Conservation (phyloP, 2,113 vertebrate genomes). For the Spilogale gracilis region DNA sequence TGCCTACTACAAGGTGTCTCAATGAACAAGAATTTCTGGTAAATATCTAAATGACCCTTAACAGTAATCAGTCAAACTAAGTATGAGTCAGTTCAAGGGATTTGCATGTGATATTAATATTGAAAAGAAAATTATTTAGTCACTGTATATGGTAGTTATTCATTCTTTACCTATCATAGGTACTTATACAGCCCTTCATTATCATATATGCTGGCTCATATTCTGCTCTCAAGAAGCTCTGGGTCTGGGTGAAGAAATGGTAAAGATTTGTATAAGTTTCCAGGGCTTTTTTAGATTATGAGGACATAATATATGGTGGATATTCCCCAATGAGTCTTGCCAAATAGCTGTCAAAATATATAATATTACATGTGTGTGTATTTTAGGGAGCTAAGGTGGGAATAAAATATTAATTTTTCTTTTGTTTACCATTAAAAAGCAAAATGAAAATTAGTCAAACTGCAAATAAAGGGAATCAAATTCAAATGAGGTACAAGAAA, state of each 20-base stretch:
- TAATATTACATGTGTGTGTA: neutral
- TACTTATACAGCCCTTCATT: accelerated
- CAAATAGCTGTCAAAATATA: neutral
- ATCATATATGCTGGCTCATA: too few species aligned
- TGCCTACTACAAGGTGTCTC: neutral
- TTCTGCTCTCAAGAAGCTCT: neutral
- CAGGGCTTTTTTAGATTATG: neutral
- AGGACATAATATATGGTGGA: neutral
- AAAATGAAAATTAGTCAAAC: neutral
- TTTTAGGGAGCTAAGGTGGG: neutral
- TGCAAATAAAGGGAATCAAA: neutral
- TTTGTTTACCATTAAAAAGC: neutral
- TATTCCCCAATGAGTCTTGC: neutral
- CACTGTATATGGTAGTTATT: neutral
- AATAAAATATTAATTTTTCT: neutral
- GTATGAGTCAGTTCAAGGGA: neutral
- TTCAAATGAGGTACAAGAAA: neutral
- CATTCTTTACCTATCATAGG: neutral
- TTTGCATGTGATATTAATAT: neutral
- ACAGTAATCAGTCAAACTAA: neutral
- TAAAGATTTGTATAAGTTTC: neutral
- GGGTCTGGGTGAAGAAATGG: neutral
- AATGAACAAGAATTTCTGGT: neutral
- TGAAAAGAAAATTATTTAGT: neutral
- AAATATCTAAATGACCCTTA: neutral